Conservation (phyloP, 2,113 vertebrate species). For the Cheirogaleus medius region DNA sequence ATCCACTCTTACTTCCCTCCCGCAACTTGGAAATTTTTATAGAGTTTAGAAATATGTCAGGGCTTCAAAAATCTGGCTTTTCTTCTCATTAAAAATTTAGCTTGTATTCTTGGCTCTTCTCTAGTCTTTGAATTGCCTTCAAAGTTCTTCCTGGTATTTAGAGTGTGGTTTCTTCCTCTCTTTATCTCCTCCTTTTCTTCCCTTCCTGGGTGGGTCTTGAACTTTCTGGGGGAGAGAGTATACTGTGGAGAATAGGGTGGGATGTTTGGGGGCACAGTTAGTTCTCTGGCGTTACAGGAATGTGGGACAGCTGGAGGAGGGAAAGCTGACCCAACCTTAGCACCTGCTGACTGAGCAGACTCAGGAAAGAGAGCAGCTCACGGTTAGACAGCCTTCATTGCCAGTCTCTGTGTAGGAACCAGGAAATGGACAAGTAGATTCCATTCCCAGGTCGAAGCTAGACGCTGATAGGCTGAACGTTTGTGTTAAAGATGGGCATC, state of each 20-base stretch:
- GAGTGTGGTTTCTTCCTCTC: not conserved
- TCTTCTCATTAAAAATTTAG: not conserved
- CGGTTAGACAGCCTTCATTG: not conserved
- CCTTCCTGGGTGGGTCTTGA: not conserved
- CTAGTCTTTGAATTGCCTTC: not conserved
- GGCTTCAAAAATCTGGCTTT: not conserved
- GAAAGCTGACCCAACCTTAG: not conserved
- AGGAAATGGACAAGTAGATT: not conserved
- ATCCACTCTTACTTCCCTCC: no score
- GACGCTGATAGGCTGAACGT: rapidly evolving
- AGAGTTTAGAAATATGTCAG: conserved; percentile 17
- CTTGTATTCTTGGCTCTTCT: not conserved
- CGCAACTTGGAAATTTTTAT: not conserved
- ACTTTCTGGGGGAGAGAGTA: not conserved
- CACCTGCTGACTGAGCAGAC: not conserved
- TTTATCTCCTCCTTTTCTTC: not conserved
- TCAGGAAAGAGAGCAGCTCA: not conserved
- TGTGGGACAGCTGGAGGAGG: not conserved
- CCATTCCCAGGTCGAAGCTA: not conserved
- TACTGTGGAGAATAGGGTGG: not conserved
- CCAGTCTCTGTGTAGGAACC: not conserved
- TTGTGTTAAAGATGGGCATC: not conserved
- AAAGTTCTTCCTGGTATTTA: not conserved
- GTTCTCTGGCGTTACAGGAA: not conserved
- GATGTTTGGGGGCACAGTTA: not conserved